Percentiles rank a stretch among this genome's conserved stretches.
Evolutionary conservation across 2,113 vertebrate genomes (phyloP).

Genomic region (Paracanthobrama guichenoti): DNA sequence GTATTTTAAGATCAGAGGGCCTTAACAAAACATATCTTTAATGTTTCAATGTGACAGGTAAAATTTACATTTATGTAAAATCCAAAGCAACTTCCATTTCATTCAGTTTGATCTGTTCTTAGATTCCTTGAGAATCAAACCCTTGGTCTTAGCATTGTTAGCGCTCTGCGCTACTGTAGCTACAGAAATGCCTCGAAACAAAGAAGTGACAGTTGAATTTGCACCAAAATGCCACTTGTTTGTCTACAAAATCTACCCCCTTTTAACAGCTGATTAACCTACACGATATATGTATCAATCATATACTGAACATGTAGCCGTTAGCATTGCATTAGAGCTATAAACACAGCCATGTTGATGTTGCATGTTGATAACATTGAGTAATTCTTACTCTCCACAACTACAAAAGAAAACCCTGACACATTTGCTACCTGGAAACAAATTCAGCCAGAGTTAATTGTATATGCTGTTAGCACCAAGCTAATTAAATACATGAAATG

Average conservation of each 20-base stretch:
- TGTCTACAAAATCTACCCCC: not conserved
- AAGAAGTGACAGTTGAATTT: not conserved
- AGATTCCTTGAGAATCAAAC: not conserved
- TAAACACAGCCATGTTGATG: not conserved
- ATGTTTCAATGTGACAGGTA: too few species aligned
- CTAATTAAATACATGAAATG: slow-evolving; percentile 25
- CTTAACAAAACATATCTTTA: not conserved
- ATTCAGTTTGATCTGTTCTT: not conserved
- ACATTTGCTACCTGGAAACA: not conserved
- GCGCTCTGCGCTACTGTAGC: not conserved
- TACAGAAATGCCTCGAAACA: not conserved
- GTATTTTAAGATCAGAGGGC: too few species aligned
- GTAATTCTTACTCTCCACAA: not conserved
- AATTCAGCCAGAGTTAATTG: not conserved
- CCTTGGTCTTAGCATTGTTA: not conserved
- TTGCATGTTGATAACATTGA: not conserved
- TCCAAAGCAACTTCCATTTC: not conserved
- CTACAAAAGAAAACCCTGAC: not conserved
- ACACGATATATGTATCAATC: not conserved
- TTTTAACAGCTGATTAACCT: not conserved
- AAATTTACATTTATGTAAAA: not conserved
- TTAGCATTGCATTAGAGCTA: not conserved
- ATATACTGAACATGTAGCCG: not conserved
- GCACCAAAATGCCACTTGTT: not conserved
- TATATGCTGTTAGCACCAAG: not conserved